These are phyloP conservation scores for Ceratosolen solmsi DNA, from an alignment of 1,140 invertebrate species.

Conservation along the genomic window DNA sequence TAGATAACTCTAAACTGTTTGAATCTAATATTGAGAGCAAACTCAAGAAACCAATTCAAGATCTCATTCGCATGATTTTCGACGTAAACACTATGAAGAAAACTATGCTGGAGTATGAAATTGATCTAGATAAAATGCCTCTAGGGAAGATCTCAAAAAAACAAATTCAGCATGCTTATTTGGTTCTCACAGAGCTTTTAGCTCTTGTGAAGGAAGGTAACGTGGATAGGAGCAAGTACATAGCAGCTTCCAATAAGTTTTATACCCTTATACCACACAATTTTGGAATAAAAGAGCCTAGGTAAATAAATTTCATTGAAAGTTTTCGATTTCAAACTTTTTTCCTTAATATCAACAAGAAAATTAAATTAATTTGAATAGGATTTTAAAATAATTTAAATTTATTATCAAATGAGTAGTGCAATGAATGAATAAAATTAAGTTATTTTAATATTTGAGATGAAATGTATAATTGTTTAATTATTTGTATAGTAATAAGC, in stretches of 20 bases:
- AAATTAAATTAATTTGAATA: too few relatives aligned
- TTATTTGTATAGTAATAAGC: too few relatives aligned
- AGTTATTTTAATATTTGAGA: too few relatives aligned
- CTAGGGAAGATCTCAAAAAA: constrained; percentile 94
- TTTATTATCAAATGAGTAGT: too few relatives aligned
- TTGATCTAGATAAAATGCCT: constrained; percentile 98
- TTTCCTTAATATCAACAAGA: too few relatives aligned
- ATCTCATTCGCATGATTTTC: constrained; percentile 90
- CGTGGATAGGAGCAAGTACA: constrained; percentile 75
- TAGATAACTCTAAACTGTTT: constrained; percentile 61
- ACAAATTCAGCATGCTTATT: constrained; percentile 91
- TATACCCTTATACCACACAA: constrained; percentile 96
- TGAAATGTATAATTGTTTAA: too few relatives aligned
- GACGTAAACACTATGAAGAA: constrained; percentile 94
- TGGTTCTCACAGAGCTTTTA: constrained; percentile 86
- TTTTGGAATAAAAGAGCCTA: constrained; percentile 90
- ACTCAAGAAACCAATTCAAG: constrained; percentile 84
- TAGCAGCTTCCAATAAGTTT: constrained; percentile 93
- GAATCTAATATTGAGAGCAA: constrained; percentile 77
- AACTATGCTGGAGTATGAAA: constrained; percentile 94
- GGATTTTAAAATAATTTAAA: too few relatives aligned
- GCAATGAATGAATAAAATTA: too few relatives aligned
- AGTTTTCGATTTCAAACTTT: too few relatives aligned
- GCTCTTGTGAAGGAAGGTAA: constrained; percentile 75
- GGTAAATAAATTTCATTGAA: constrained; percentile 65